These are phyloP conservation scores for Melanogrammus aeglefinus DNA, from an alignment of 2,797 vertebrate genomes.

Conservation along the genomic window DNA sequence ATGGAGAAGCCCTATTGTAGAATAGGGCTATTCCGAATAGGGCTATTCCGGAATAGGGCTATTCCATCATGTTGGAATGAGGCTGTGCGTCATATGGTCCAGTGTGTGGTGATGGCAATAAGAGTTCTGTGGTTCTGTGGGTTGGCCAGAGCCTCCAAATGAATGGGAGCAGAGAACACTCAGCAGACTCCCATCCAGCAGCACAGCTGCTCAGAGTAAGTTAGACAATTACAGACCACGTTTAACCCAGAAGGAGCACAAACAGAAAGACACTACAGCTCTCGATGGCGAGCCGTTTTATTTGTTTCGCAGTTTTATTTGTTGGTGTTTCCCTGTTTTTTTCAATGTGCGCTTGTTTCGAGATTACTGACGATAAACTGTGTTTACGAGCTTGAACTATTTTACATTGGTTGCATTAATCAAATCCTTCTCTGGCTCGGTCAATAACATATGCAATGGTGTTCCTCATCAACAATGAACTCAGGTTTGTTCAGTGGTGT, in stretches of 20 bases:
- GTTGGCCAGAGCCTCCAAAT: background rate
- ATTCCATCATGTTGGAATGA: background rate
- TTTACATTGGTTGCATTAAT: background rate
- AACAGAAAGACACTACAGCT: slow-evolving; percentile 19
- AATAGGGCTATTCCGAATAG: background rate
- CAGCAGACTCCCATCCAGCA: slow-evolving; percentile 26
- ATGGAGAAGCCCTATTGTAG: slow-evolving; percentile 32
- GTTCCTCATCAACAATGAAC: background rate
- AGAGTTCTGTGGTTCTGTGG: slow-evolving; percentile 18
- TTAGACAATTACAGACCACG: slow-evolving; percentile 27
- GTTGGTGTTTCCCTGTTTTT: background rate
- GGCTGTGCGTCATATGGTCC: background rate
- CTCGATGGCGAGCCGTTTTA: slow-evolving; percentile 30
- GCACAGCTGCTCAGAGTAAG: slow-evolving; percentile 14
- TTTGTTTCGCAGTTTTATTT: too few species aligned
- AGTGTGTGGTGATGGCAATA: slow-evolving; percentile 31
- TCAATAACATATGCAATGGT: background rate
- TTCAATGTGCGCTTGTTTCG: background rate
- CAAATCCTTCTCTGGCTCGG: background rate
- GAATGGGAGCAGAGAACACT: slow-evolving; percentile 18
- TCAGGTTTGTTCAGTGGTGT: background rate
- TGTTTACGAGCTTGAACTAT: background rate
- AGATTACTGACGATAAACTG: background rate
- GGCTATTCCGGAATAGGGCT: background rate
- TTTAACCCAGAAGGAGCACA: slow-evolving; percentile 15